phyloP scores from a whole-genome alignment of 2,797 vertebrate species.

The Eospalax fontanierii region DNA sequence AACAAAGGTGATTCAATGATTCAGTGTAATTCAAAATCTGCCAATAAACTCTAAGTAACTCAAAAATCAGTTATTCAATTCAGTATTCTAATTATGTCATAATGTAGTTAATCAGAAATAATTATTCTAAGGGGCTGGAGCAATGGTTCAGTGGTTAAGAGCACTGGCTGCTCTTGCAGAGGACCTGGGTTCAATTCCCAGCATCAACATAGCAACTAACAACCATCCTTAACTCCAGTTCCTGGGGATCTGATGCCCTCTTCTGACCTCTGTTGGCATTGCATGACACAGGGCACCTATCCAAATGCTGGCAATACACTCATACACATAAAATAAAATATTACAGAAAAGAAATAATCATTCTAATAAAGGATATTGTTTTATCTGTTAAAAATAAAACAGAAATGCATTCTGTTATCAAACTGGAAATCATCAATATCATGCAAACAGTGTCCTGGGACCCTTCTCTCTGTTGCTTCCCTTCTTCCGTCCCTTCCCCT shows the following conservation, averaged over 20 bases:
- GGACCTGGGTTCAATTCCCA: no score
- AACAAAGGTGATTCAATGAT: not conserved
- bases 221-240: no score
- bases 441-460: not conserved
- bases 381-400: not conserved
- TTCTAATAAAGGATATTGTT: not conserved
- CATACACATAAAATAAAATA: no score
- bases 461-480: rapidly evolving
- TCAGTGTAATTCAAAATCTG: not conserved
- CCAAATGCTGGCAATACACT: no score
- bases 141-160: no score
- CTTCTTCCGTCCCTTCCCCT: rapidly evolving
- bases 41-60: not conserved
- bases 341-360: constrained; percentile 6
- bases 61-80: not conserved
- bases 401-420: not conserved
- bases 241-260: no score
- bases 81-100: not conserved
- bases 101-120: not conserved
- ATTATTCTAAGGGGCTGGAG: not conserved
- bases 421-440: not conserved
- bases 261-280: no score
- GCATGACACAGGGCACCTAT: no score
- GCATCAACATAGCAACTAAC: no score
- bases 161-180: no score